Conservation (phyloP, 2,113 vertebrate species). For the Semicossyphus pulcher region DNA sequence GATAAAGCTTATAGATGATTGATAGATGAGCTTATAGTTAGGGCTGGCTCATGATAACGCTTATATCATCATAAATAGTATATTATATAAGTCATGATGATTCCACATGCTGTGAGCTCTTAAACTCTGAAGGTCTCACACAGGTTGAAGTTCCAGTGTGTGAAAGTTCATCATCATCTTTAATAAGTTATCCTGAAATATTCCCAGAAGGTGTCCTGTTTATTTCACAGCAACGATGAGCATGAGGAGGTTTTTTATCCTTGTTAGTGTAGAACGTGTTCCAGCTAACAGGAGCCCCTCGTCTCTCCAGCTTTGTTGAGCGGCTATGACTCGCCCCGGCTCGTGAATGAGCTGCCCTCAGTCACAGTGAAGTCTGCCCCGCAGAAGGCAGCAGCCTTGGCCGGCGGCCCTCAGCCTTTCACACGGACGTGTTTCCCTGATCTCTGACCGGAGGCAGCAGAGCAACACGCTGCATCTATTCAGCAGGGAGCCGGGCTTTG, state of each 20-base stretch:
- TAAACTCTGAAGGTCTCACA: too few species aligned
- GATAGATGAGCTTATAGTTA: too few species aligned
- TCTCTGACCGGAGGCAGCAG: constrained; percentile 47
- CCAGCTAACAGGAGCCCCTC: not conserved
- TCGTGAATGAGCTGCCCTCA: constrained; percentile 41
- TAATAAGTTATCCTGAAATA: not conserved
- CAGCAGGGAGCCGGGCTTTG: constrained; percentile 62
- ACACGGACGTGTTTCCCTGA: constrained; percentile 42
- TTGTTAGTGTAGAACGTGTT: constrained; percentile 4
- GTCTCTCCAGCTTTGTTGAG: constrained; percentile 40
- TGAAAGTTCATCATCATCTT: too few species aligned
- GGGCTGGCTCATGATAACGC: too few species aligned
- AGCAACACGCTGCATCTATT: constrained; percentile 59
- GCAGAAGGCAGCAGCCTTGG: constrained; percentile 52
- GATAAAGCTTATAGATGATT: too few species aligned
- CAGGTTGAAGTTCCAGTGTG: too few species aligned
- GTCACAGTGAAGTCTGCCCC: constrained; percentile 32
- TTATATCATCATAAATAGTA: too few species aligned
- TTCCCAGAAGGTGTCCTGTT: not conserved
- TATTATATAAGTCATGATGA: too few species aligned
- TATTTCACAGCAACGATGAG: not conserved
- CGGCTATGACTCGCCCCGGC: constrained; percentile 33
- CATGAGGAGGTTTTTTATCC: not conserved
- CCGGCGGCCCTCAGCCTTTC: constrained; percentile 60
- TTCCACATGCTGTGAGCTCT: too few species aligned